These are phyloP conservation scores for Vulpes ferrilata DNA, from an alignment of 2,113 vertebrate species.

Conservation along the genomic window DNA sequence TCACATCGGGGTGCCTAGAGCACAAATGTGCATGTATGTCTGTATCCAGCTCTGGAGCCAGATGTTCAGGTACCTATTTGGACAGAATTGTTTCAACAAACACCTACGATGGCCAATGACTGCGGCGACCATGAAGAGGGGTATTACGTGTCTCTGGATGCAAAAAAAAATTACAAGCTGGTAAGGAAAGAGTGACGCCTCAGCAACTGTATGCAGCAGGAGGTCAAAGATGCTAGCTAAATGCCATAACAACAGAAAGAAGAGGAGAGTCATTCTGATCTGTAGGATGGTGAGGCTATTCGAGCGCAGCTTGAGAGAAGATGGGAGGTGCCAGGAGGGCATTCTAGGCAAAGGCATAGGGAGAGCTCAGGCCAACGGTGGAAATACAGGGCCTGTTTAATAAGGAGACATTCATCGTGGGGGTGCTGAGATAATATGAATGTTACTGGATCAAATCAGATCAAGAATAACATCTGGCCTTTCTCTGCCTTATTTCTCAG, in stretches of 20 bases:
- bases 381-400: background rate
- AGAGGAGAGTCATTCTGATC: background rate
- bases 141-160: background rate
- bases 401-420: background rate
- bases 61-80: background rate
- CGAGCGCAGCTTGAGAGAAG: background rate
- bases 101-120: background rate
- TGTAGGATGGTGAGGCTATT: fast-evolving
- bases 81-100: background rate
- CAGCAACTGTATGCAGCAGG: background rate
- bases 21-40: too few relatives aligned
- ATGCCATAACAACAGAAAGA: fast-evolving
- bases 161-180: background rate
- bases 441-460: fast-evolving
- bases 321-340: background rate
- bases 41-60: background rate
- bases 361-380: background rate
- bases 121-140: background rate
- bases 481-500: background rate
- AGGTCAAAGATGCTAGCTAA: background rate
- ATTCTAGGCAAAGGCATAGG: background rate
- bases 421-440: background rate
- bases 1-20: background rate
- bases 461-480: background rate
- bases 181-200: background rate